Evolutionary conservation across 2,797 vertebrate species (phyloP).

Genomic region (Ataeniobius toweri): DNA sequence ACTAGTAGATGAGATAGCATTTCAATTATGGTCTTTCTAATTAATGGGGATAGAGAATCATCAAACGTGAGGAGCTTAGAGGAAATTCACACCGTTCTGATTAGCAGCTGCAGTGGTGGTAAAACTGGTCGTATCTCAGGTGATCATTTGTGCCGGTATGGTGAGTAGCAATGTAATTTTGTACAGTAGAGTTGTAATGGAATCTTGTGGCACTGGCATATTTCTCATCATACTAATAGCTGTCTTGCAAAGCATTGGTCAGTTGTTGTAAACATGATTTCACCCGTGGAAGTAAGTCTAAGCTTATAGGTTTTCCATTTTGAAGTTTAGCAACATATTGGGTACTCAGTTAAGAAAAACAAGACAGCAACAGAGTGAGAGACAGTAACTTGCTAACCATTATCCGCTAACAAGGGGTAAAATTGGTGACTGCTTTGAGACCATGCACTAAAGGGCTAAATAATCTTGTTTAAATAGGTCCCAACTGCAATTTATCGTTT

Average conservation of each 20-base stretch:
- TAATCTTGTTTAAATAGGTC: no score
- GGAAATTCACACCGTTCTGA: neutral
- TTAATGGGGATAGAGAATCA: neutral
- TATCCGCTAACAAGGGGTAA: no score
- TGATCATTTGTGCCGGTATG: neutral
- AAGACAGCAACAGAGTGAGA: no score
- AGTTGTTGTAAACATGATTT: neutral
- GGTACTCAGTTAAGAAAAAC: no score
- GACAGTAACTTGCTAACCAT: no score
- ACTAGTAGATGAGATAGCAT: neutral
- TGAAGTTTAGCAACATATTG: no score
- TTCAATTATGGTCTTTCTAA: slow-evolving; percentile 17
- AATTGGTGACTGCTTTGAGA: no score
- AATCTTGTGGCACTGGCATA: neutral
- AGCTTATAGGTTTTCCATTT: no score
- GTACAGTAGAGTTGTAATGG: neutral
- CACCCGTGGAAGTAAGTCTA: neutral
- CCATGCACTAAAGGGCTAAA: no score
- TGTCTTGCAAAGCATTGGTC: neutral
- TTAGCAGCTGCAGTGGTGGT: neutral
- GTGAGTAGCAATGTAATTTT: neutral
- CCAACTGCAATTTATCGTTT: no score
- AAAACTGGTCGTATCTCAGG: neutral
- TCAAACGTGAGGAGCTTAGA: neutral
- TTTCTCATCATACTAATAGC: neutral